phyloP scores from a whole-genome alignment of 2,113 vertebrate genomes.

The Malurus cyaneus region DNA sequence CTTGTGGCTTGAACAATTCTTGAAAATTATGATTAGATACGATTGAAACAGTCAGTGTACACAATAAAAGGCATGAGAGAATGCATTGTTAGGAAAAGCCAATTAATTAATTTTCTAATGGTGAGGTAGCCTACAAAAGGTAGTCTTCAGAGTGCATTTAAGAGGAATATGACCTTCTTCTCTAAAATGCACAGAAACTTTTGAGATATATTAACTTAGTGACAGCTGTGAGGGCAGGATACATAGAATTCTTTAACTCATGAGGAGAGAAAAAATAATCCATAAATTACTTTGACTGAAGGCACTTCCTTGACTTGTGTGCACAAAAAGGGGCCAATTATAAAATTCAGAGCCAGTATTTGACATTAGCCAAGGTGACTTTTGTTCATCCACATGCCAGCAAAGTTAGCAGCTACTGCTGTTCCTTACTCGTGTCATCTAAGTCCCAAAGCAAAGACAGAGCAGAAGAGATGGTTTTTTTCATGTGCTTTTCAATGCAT shows the following conservation, averaged over 20 bases:
- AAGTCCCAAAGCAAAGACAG: not conserved
- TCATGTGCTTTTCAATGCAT: not conserved
- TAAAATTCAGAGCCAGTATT: not conserved
- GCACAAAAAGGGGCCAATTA: not conserved
- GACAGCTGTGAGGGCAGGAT: not conserved
- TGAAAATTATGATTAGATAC: constrained; percentile 11
- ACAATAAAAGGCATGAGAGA: not conserved
- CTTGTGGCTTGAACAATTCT: not conserved
- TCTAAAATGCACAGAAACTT: not conserved
- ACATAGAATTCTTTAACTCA: not conserved
- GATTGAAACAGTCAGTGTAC: not conserved
- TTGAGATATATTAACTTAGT: not conserved
- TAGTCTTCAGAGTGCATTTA: not conserved
- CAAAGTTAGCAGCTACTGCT: not conserved
- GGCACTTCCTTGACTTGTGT: not conserved
- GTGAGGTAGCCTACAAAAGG: not conserved
- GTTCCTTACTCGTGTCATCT: not conserved
- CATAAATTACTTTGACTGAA: not conserved
- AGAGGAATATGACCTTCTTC: not conserved
- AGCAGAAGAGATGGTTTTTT: not conserved
- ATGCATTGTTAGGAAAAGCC: not conserved
- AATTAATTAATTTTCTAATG: not conserved
- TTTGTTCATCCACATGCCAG: not conserved
- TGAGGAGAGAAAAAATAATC: not conserved
- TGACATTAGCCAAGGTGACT: not conserved